phyloP scores from a whole-genome alignment of 2,888 invertebrate genomes.

The Clunio marinus region DNA sequence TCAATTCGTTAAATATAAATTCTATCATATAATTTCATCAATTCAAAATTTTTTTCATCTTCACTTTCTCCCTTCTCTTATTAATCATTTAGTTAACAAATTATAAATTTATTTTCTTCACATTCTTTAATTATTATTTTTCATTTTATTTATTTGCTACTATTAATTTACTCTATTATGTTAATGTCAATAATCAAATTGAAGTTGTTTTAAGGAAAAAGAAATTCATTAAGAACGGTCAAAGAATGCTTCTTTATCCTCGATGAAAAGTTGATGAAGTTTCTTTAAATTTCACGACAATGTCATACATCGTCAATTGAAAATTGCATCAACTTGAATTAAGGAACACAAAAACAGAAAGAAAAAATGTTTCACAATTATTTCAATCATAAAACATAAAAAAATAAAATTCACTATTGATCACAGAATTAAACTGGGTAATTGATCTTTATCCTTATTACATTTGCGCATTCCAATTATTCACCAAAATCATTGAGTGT shows the following conservation, averaged over 20 bases:
- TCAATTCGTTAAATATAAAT: conserved; percentile 19
- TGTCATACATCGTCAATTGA: neutral
- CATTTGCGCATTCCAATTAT: conserved; percentile 8
- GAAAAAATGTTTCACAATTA: conserved; percentile 16
- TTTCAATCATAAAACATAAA: conserved; percentile 28
- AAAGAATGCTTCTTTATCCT: too few species aligned
- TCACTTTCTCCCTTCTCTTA: conserved; percentile 10
- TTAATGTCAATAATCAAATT: conserved; percentile 18
- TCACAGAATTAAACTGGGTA: conserved; percentile 38
- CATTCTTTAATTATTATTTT: conserved; percentile 38
- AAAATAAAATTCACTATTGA: conserved; percentile 35
- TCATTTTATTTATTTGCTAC: conserved; percentile 39
- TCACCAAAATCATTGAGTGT: neutral
- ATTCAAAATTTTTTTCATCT: conserved; percentile 1
- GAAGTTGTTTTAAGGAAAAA: conserved; percentile 2
- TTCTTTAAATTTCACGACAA: neutral
- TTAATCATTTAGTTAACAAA: conserved; percentile 39
- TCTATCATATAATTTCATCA: conserved; percentile 11
- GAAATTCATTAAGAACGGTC: neutral
- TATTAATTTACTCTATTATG: conserved; percentile 39
- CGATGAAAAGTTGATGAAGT: neutral
- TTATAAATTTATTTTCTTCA: conserved; percentile 32
- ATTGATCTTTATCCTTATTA: neutral
- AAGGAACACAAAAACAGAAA: conserved; percentile 19
- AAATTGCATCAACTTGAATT: neutral